Conservation (phyloP, 2,888 invertebrate genomes). For the Drosophila greeni region DNA sequence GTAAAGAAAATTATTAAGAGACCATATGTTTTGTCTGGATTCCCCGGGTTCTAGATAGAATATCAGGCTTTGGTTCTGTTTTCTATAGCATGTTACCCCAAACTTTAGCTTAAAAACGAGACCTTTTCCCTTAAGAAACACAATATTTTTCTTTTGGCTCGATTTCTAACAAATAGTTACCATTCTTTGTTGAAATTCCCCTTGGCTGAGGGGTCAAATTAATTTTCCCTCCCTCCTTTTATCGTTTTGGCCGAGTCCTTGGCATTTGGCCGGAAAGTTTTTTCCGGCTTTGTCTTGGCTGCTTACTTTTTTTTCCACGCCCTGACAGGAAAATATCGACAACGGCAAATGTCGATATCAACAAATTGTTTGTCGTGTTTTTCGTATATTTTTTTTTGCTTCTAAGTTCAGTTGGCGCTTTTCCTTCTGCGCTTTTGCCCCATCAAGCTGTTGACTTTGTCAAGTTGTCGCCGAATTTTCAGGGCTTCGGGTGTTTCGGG, state of each 20-base stretch:
- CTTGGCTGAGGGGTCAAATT: constrained; percentile 16
- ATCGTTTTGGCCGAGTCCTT: constrained; percentile 48
- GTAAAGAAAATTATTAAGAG: too few species aligned
- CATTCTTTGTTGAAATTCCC: neutral
- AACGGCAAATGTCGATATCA: constrained; percentile 46
- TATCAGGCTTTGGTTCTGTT: neutral
- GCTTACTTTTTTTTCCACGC: constrained; percentile 10
- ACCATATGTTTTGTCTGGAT: too few species aligned
- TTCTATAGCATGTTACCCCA: too few species aligned
- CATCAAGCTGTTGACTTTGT: constrained; percentile 51
- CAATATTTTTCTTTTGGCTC: neutral
- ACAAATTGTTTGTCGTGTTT: constrained; percentile 52
- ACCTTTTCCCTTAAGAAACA: neutral
- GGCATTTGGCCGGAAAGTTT: constrained; percentile 55
- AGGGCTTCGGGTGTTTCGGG: constrained; percentile 26
- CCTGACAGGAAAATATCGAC: constrained; percentile 52
- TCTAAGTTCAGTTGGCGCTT: neutral
- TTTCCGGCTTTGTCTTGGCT: constrained; percentile 20
- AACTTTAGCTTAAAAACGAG: neutral
- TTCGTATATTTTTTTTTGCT: constrained; percentile 14
- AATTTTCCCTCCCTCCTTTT: constrained; percentile 36
- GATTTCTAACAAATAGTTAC: constrained; percentile 13
- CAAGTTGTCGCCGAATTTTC: constrained; percentile 38
- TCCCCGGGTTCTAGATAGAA: too few species aligned
- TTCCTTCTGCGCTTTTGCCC: constrained; percentile 10